Conservation (phyloP, 2,113 vertebrate species). For the Oryzias celebensis region DNA sequence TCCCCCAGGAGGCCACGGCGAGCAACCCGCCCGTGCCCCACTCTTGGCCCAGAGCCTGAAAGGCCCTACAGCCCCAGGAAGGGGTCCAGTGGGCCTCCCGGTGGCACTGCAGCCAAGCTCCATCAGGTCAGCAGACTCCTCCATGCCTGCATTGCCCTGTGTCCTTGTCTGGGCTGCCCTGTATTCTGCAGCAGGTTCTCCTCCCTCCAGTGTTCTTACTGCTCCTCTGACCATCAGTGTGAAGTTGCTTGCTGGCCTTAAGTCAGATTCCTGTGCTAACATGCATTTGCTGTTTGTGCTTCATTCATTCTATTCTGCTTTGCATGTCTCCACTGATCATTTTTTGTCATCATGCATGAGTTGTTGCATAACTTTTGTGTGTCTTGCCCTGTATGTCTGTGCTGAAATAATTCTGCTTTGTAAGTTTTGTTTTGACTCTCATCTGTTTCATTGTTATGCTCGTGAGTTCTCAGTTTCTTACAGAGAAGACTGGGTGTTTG, state of each 20-base stretch:
- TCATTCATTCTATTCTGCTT: constrained; percentile 16
- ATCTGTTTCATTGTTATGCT: not conserved
- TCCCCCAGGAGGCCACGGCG: constrained; percentile 89
- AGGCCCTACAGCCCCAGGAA: constrained; percentile 82
- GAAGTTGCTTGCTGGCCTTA: constrained; percentile 40
- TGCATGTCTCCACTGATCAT: constrained; percentile 30
- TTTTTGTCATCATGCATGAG: constrained; percentile 14
- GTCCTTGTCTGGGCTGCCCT: constrained; percentile 51
- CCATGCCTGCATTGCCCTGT: constrained; percentile 76
- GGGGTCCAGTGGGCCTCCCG: constrained; percentile 75
- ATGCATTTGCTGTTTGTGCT: constrained; percentile 20
- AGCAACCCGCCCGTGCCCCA: constrained; percentile 81
- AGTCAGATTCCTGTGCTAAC: constrained; percentile 31
- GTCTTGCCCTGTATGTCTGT: constrained; percentile 13
- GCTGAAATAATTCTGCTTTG: constrained; percentile 7
- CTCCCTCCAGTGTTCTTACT: constrained; percentile 23
- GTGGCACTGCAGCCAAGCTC: constrained; percentile 77
- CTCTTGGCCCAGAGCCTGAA: constrained; percentile 78
- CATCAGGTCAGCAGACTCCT: constrained; percentile 88
- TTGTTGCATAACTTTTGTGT: not conserved
- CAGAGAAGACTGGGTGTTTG: no score
- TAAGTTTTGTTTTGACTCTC: constrained; percentile 13
- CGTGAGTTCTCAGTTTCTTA: no score
- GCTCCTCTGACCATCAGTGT: constrained; percentile 55
- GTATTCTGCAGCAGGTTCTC: constrained; percentile 19